A percentile compares a stretch with the other conserved stretches of the same genome.
phyloP scores from a whole-genome alignment of 2,113 vertebrate species.

The Podilymbus podiceps region DNA sequence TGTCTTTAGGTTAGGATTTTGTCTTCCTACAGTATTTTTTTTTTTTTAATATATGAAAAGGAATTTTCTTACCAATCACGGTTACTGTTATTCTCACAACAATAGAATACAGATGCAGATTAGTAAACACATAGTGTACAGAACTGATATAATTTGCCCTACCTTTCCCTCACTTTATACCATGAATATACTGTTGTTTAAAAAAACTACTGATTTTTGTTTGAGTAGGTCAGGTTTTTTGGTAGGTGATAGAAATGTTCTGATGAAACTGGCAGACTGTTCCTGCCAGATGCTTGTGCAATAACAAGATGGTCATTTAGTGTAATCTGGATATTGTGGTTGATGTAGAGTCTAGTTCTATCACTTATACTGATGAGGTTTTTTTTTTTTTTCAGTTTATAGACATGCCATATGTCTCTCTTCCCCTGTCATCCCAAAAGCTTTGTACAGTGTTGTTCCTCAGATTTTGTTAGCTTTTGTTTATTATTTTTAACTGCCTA shows the following conservation, averaged over 20 bases:
- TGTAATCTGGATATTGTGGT: not conserved
- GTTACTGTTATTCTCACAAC: not conserved
- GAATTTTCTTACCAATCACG: not conserved
- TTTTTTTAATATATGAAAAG: not conserved
- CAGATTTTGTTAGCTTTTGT: not conserved
- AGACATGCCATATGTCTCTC: not conserved
- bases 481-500: not conserved
- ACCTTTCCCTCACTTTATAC: not conserved
- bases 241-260: not conserved
- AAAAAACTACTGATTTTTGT: not conserved
- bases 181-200: not conserved
- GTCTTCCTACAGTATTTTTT: not conserved
- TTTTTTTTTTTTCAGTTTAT: not conserved
- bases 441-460: not conserved
- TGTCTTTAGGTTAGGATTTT: not conserved
- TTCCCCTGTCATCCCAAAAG: not conserved
- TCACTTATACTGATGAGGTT: not conserved
- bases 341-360: not conserved
- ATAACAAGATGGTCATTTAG: not conserved
- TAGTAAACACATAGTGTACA: not conserved
- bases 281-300: not conserved
- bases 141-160: not conserved
- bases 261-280: not conserved
- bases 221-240: accelerated
- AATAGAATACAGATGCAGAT: not conserved